Base-by-base conservation (phyloP, 2,888 invertebrate species). In the Agapostemon virescens region DNA sequence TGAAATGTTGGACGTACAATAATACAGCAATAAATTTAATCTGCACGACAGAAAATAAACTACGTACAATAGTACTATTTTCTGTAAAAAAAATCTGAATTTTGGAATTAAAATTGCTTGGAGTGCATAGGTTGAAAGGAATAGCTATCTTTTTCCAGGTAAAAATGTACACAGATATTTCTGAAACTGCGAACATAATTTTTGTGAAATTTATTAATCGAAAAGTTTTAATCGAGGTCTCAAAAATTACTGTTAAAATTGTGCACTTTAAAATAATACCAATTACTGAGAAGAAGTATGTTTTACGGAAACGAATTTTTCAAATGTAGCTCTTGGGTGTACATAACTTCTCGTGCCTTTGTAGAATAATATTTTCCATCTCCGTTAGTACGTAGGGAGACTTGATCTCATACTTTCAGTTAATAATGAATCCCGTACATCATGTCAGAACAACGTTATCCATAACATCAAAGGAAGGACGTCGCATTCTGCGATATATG, bases 341-440 rank as follows among this genome's bases (percentile, higher is more conserved):
- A 42, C 42, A 42, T 42, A 15, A 45, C 15, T 5, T 26, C 55
- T 55, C 15, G 0, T 5, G 5, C 15, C 23, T 26, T 26, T 9
- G 49, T 7, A n/a, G 55, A 26, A 23, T 26, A 55, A 55, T 55
- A 55, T 55, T 26, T 55, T 13, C 15, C 55, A 26, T 23, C 52
- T 26, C 1, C 13, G 52, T 52, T 52, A 26, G 52, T 45, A 52
- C 13, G 0, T 52, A 52, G 52, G 5, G 52, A 15, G 23, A 26
- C 52, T 5, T 5, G 23, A 23, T 52, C 52, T 26, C 15, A 23
- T 23, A 26, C 52, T 52, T 26, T 52, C 52, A 52, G 52, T 52
- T 15, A 55, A 55, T 55, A 55, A 55, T 55, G 55, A 55, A 17
- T 55, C 55, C 55, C 26, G 55, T 26, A 15, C 26, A 55, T 55